Conservation (phyloP, 53 echinoderm and acorn worm species). For the Echinometra lucunter region DNA sequence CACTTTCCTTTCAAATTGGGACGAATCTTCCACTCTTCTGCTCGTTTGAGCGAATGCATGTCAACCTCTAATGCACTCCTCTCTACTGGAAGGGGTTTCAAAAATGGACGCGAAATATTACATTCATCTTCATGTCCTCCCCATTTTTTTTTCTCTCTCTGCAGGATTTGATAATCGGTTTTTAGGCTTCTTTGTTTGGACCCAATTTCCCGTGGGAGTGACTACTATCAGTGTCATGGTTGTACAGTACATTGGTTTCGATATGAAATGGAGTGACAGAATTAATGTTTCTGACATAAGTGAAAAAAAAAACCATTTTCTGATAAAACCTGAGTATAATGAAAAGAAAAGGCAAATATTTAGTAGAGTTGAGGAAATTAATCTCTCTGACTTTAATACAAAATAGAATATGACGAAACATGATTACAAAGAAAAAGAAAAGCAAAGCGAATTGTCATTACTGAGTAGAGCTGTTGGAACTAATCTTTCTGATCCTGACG, state of each 20-base stretch:
- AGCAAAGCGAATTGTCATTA: too few relatives aligned
- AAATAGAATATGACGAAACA: too few relatives aligned
- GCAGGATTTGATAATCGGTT: conserved; percentile 26
- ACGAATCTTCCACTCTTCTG: conserved; percentile 5
- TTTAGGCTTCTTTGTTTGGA: conserved; percentile 37
- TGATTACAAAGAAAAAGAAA: too few relatives aligned
- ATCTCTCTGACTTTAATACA: too few relatives aligned
- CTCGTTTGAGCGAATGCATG: conserved; percentile 25
- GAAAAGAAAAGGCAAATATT: not conserved
- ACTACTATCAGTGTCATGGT: not conserved
- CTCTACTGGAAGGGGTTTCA: not conserved
- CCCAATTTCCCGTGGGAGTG: conserved; percentile 17
- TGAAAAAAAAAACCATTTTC: not conserved
- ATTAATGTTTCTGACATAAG: not conserved
- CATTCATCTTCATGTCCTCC: not conserved
- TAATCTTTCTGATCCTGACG: too few relatives aligned
- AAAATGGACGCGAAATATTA: not conserved
- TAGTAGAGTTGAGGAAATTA: too few relatives aligned
- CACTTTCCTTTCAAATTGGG: conserved; percentile 20
- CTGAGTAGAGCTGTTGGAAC: too few relatives aligned
- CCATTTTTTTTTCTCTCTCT: not conserved
- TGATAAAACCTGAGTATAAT: not conserved
- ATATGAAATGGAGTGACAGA: not conserved
- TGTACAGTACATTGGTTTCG: not conserved
- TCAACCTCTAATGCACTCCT: conserved; percentile 25